Percentiles rank a stretch among this genome's conserved stretches.
These are phyloP conservation scores for Sigmodon hispidus DNA, from an alignment of 2,113 vertebrate genomes.

Conservation along the genomic window DNA sequence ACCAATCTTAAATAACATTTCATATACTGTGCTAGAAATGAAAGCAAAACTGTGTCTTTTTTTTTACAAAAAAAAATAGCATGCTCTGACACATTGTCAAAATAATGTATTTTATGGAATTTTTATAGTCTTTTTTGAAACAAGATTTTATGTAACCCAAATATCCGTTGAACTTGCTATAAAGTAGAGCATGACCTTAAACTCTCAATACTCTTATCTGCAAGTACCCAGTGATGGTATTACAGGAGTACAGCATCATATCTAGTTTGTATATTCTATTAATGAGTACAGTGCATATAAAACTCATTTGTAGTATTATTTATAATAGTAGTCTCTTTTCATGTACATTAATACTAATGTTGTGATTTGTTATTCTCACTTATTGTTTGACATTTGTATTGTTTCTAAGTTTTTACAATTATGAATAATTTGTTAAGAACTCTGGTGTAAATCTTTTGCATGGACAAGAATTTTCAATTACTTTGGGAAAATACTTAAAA, in stretches of 20 bases:
- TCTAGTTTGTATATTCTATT: background rate
- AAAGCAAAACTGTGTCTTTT: conserved; percentile 2
- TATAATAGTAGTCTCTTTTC: background rate
- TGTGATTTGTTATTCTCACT: background rate
- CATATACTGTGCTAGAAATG: conserved; percentile 24
- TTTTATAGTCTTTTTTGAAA: background rate
- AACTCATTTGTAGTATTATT: background rate
- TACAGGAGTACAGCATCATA: background rate
- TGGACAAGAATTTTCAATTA: background rate
- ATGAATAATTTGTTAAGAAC: background rate
- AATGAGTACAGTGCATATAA: background rate
- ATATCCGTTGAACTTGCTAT: background rate
- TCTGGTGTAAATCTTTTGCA: background rate
- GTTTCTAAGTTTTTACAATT: background rate
- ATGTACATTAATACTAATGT: background rate
- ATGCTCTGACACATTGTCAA: too few species aligned
- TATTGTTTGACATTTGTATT: background rate
- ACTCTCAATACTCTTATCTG: background rate
- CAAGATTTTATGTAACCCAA: background rate
- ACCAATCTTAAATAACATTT: conserved; percentile 38
- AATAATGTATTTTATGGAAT: background rate
- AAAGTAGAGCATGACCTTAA: background rate
- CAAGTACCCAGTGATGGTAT: background rate
- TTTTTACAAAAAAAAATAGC: background rate
- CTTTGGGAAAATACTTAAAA: background rate